These are phyloP conservation scores for Lamellibrachia luymesi DNA, from an alignment of 1,140 invertebrate genomes.

Conservation along the genomic window DNA sequence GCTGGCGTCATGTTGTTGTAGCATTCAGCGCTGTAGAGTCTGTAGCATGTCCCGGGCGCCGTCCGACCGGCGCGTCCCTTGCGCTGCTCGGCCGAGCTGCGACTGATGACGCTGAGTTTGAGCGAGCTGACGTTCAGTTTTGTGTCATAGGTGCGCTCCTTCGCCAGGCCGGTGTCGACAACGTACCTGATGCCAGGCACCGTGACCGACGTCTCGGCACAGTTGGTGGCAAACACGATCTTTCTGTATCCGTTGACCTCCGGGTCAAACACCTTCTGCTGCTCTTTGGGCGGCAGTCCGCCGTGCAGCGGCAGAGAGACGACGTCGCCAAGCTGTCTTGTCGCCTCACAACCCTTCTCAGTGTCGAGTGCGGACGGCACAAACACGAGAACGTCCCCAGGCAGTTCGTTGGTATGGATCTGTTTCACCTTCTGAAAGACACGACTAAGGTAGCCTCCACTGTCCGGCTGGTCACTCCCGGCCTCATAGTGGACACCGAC, in stretches of 20 bases:
- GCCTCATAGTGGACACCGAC: conserved; percentile 83
- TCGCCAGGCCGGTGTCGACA: conserved; percentile 51
- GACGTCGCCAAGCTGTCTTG: conserved; percentile 19
- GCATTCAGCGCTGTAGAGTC: conserved; percentile 42
- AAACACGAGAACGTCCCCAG: conserved; percentile 94
- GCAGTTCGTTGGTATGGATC: conserved; percentile 86
- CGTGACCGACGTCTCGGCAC: conserved; percentile 55
- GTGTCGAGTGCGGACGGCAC: conserved; percentile 67
- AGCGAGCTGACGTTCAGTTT: conserved; percentile 90
- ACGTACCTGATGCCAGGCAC: conserved; percentile 52
- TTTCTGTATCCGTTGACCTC: conserved; percentile 37
- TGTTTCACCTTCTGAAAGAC: conserved; percentile 92
- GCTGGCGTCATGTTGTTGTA: conserved; percentile 19
- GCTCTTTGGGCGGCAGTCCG: conserved; percentile 90
- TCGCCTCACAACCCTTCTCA: conserved; percentile 39
- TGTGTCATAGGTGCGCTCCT: conserved; percentile 48
- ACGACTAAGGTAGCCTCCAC: conserved; percentile 78
- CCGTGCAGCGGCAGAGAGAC: conserved; percentile 68
- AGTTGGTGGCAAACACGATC: conserved; percentile 54
- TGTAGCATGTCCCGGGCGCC: conserved; percentile 67
- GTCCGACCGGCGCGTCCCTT: conserved; percentile 76
- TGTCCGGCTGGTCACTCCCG: neutral
- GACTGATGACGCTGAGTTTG: conserved; percentile 82
- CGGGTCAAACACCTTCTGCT: conserved; percentile 65
- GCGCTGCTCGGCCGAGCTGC: conserved; percentile 73